phyloP scores from a whole-genome alignment of 2,797 vertebrate species.

The Petrocephalus sullivani region DNA sequence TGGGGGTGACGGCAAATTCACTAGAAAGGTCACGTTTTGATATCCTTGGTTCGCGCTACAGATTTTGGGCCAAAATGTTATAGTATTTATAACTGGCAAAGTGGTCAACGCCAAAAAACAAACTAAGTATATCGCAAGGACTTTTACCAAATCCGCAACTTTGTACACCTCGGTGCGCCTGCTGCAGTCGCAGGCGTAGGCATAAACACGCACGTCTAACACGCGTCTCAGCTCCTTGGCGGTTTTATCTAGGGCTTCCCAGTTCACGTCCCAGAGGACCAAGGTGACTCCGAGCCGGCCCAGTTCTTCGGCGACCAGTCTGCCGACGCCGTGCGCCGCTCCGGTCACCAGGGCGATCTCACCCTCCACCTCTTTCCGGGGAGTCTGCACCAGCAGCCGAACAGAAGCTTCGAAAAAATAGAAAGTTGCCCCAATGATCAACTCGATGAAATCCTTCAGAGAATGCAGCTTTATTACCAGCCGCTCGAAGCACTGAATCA shows the following conservation, averaged over 20 bases:
- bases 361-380: conserved; percentile 34
- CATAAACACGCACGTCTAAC: conserved; percentile 34
- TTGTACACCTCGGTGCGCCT: conserved; percentile 34
- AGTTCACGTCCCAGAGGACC: conserved; percentile 38
- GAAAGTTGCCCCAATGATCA: conserved; percentile 30
- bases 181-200: conserved; percentile 34
- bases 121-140: background rate
- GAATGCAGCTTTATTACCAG: conserved; percentile 17
- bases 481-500: conserved; percentile 24
- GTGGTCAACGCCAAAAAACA: background rate
- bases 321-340: conserved; percentile 35
- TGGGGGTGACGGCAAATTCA: background rate
- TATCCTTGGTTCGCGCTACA: background rate
- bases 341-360: conserved; percentile 36
- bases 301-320: conserved; percentile 30
- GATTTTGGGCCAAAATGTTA: background rate
- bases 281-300: conserved; percentile 32
- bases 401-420: conserved; percentile 38
- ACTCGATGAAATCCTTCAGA: conserved; percentile 25
- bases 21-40: background rate
- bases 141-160: conserved; percentile 32
- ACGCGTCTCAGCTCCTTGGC: conserved; percentile 22
- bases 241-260: conserved; percentile 32
- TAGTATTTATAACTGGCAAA: background rate
- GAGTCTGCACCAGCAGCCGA: conserved; percentile 31